A percentile compares a stretch with the other conserved stretches of the same genome.
Conservation (phyloP, 2,888 invertebrate species). For the Agelastica alni region DNA sequence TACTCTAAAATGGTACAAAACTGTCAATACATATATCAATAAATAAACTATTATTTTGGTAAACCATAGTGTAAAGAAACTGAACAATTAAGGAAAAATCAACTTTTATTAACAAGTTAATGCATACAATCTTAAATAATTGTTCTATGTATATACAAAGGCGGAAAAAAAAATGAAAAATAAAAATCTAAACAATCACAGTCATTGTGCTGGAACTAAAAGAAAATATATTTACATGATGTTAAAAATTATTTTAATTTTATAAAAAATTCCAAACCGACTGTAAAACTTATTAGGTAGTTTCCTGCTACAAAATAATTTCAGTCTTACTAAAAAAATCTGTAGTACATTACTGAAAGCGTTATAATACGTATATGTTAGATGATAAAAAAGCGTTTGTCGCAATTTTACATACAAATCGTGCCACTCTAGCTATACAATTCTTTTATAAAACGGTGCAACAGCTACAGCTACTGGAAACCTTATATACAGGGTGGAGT, state of each 20-base stretch:
- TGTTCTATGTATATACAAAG: constrained; percentile 43
- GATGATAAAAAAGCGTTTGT: constrained; percentile 13
- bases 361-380: constrained; percentile 32
- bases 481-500: too few species aligned
- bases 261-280: constrained; percentile 27
- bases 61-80: too few species aligned
- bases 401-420: background rate
- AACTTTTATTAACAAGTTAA: constrained; percentile 22
- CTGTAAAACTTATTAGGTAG: constrained; percentile 26
- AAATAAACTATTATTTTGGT: too few species aligned
- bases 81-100: constrained; percentile 13
- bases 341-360: constrained; percentile 32
- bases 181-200: constrained; percentile 42
- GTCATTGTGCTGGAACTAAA: constrained; percentile 35
- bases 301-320: constrained; percentile 27
- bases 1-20: too few species aligned
- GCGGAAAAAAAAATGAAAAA: constrained; percentile 25
- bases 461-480: too few species aligned
- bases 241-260: too few species aligned
- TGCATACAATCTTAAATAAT: constrained; percentile 24
- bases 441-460: too few species aligned
- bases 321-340: constrained; percentile 35
- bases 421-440: too few species aligned
- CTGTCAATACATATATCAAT: too few species aligned
- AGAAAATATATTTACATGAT: constrained; percentile 28